Percentiles rank a stretch among this genome's conserved stretches.
Conservation (phyloP, 35 echinoderm and acorn worm genomes). For the Lytechinus pictus region DNA sequence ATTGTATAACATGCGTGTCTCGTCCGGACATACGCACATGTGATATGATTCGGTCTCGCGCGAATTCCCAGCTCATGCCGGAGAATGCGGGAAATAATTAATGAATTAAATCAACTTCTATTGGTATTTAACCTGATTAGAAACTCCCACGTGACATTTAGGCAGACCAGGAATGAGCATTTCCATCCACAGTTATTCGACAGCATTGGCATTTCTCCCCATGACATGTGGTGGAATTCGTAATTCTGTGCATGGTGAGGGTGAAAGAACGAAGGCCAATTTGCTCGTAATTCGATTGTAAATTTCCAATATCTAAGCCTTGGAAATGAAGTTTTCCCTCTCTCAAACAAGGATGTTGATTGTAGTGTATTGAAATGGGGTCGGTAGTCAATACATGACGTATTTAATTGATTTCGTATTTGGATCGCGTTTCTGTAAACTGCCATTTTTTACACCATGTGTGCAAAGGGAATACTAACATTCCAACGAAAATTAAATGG, state of each 20-base stretch:
- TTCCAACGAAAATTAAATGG: too few species aligned
- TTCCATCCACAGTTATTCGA: background rate
- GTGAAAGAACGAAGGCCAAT: background rate
- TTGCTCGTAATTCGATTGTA: background rate
- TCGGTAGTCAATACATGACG: background rate
- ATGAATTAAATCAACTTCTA: background rate
- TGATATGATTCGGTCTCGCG: background rate
- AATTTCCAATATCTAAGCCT: background rate
- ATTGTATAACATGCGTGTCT: background rate
- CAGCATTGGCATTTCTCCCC: background rate
- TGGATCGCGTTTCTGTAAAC: too few species aligned
- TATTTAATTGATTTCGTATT: background rate
- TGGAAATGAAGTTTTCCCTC: background rate
- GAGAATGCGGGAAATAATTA: background rate
- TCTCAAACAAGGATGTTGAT: background rate
- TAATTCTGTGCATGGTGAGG: background rate
- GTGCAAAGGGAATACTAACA: too few species aligned
- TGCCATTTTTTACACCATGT: too few species aligned
- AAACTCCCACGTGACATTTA: background rate
- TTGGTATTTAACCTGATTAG: slow-evolving; percentile 19
- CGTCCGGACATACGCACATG: background rate
- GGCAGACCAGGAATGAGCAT: background rate
- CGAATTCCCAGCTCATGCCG: background rate
- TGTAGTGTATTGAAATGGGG: background rate
- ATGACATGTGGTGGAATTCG: background rate